Evolutionary conservation across 1,140 invertebrate genomes (phyloP), one percentile per base, ranked within the genome.

Genomic region (Drosophila nigrodunni): DNA sequence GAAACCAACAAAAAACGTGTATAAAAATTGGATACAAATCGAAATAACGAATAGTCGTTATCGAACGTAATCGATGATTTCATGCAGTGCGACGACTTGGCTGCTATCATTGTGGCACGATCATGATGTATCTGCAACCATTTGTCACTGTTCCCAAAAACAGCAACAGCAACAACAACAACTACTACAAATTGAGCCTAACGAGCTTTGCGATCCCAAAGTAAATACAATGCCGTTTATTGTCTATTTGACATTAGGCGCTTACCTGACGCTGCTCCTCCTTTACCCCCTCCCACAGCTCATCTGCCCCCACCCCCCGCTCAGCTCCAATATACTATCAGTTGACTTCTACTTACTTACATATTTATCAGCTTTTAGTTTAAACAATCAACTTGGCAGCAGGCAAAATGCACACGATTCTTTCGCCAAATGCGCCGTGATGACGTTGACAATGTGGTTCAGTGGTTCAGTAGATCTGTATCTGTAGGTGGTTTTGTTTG

Each of bases 91-190:
- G 69, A 78, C 66, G 34, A 30, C 25, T 30, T 30, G 3, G 25
- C 41, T 66, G 73, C 78, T 80, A 82, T 78, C 85, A 57, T 59
- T 59, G 41, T 76, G 78, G 62, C 78, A 77, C 69, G 85, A 88
- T 88, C 83, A 89, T 89, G 83, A 88, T 88, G 71, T 89, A 88
- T 89, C 85, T 89, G 68, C 77, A 59, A 76, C 71, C 74, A 88
- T 88, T 88, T 88, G 83, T 88, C 85, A 83, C 60, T 72, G 79
- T 18, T 15, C 52, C 7, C 34, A 3, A 34, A 34, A 15, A 30
- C 52, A 30, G 25, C 25, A 30, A 30, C 85, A 88, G 11, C 52
- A 15, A 30, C 52, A 39, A 55, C 25, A 10, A 37, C 52, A 39
- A 39, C 35, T 9, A 30, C 10, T 76, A 83, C 83, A 88, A 75